These are phyloP conservation scores for Meriones psammophilus DNA, from an alignment of 2,797 vertebrate genomes.

Conservation along the genomic window DNA sequence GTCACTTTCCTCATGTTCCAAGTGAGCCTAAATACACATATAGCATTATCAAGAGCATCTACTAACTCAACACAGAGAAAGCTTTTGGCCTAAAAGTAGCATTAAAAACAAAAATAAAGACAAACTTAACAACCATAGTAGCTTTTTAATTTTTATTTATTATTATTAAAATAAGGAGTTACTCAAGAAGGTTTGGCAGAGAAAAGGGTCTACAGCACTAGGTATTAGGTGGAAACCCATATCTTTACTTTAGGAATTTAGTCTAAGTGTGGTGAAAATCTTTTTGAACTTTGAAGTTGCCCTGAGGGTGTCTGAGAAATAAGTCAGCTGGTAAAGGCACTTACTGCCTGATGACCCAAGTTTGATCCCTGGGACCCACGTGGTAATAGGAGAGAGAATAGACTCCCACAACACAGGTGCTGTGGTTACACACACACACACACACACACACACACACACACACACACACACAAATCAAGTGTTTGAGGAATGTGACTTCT, in stretches of 20 bases:
- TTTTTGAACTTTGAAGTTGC: background rate
- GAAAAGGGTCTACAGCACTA: background rate
- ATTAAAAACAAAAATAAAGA: background rate
- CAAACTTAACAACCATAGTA: background rate
- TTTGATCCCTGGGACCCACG: background rate
- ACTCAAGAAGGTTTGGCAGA: background rate
- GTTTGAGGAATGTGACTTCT: background rate
- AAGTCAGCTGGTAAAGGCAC: background rate
- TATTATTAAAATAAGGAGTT: background rate
- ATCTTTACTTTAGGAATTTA: slow-evolving; percentile 17
- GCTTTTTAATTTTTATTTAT: background rate
- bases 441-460: background rate
- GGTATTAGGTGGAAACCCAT: background rate
- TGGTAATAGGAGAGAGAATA: background rate
- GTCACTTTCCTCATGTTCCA: background rate
- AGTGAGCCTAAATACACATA: background rate
- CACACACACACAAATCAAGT: background rate
- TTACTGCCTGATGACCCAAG: background rate
- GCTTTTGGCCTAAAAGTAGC: background rate
- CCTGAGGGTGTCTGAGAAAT: background rate
- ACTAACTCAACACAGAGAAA: background rate
- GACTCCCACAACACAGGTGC: no score
- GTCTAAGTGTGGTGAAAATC: background rate
- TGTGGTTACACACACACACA: background rate
- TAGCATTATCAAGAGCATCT: background rate